phyloP scores from a whole-genome alignment of 2,888 invertebrate species.

The Alloplasta piceator region DNA sequence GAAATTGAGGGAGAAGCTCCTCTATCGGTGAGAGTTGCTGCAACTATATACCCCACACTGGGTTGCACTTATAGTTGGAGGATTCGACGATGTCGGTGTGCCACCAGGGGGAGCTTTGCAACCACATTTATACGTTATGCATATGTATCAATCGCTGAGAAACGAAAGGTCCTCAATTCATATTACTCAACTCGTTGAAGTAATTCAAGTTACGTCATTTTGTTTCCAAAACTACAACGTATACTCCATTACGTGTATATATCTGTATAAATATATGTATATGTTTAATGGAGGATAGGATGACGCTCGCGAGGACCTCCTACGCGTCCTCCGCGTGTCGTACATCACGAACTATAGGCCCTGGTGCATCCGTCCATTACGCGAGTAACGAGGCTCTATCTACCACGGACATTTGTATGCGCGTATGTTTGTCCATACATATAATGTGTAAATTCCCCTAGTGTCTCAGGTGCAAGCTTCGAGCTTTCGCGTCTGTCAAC shows the following conservation, averaged over 20 bases:
- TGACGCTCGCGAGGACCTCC: slow-evolving; percentile 58
- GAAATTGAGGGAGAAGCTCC: slow-evolving; percentile 13
- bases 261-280: slow-evolving; percentile 6
- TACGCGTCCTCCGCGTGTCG: slow-evolving; percentile 65
- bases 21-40: slow-evolving; percentile 34
- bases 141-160: neutral
- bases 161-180: no score
- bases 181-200: no score
- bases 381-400: slow-evolving; percentile 57
- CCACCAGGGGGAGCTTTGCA: slow-evolving; percentile 37
- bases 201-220: no score
- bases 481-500: slow-evolving; percentile 52
- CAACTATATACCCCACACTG: slow-evolving; percentile 38
- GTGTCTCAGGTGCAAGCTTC: slow-evolving; percentile 61
- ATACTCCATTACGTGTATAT: neutral
- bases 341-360: slow-evolving; percentile 64
- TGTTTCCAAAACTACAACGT: no score
- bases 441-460: slow-evolving; percentile 15
- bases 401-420: neutral
- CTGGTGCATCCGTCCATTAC: slow-evolving; percentile 67
- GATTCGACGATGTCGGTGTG: slow-evolving; percentile 44
- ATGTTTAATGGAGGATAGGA: slow-evolving; percentile 26
- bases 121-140: slow-evolving; percentile 31
- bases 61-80: slow-evolving; percentile 44
- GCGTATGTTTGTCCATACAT: neutral